phyloP scores from a whole-genome alignment of 2,797 vertebrate genomes.

The Falco novaeseelandiae region DNA sequence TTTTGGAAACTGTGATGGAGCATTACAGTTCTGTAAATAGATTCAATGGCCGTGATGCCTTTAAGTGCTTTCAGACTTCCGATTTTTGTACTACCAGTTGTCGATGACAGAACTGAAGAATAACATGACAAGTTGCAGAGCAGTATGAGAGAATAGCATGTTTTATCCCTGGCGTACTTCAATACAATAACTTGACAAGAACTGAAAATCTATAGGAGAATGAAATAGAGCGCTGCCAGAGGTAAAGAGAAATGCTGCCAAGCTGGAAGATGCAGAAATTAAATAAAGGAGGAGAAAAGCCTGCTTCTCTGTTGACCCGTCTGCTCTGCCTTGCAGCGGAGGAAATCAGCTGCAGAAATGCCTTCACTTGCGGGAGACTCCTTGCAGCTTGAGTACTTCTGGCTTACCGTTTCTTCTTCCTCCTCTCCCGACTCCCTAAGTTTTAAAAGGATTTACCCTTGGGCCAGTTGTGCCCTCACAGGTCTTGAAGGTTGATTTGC shows the following conservation, averaged over 20 bases:
- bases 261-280: background rate
- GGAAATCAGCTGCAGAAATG: background rate
- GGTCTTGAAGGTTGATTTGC: background rate
- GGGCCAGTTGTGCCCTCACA: background rate
- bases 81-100: background rate
- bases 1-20: background rate
- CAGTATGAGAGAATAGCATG: background rate
- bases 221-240: background rate
- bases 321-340: background rate
- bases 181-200: background rate
- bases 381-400: background rate
- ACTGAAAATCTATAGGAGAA: background rate
- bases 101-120: background rate
- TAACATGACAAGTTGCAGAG: background rate
- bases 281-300: background rate
- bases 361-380: background rate
- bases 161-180: background rate
- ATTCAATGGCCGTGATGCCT: background rate
- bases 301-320: background rate
- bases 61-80: background rate
- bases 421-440: background rate
- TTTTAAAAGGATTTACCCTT: background rate
- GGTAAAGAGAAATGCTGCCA: background rate
- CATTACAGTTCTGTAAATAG: background rate
- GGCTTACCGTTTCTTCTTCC: background rate